A percentile compares a stretch with the other conserved stretches of the same genome.
Evolutionary conservation across 2,888 invertebrate genomes (phyloP).

Genomic region (Macaria notata): DNA sequence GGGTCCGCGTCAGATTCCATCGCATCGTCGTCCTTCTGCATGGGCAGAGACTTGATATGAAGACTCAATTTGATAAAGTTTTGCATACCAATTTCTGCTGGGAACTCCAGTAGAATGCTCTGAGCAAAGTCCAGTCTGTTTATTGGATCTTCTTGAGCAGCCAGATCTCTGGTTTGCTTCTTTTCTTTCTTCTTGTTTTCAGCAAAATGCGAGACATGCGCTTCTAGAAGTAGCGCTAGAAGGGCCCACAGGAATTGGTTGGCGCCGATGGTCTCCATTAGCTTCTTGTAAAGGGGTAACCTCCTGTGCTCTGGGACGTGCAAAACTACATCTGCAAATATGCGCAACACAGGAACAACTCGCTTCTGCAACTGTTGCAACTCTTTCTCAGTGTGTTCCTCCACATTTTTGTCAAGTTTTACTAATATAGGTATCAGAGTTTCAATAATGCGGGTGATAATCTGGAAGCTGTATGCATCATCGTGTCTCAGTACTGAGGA

Average conservation of each 20-base stretch:
- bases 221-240: slow-evolving; percentile 86
- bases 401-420: slow-evolving; percentile 65
- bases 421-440: slow-evolving; percentile 94
- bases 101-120: slow-evolving; percentile 85
- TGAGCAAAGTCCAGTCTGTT: slow-evolving; percentile 86
- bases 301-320: slow-evolving; percentile 97
- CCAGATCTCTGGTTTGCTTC: slow-evolving; percentile 51
- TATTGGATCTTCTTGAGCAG: slow-evolving; percentile 72
- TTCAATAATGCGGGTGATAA: slow-evolving; percentile 94
- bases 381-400: slow-evolving; percentile 60
- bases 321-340: slow-evolving; percentile 94
- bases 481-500: slow-evolving; percentile 95
- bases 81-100: slow-evolving; percentile 82
- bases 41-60: slow-evolving; percentile 86
- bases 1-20: slow-evolving; percentile 66
- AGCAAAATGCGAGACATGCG: slow-evolving; percentile 83
- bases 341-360: slow-evolving; percentile 87
- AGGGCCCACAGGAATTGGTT: slow-evolving; percentile 87
- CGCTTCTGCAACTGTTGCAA: slow-evolving; percentile 67
- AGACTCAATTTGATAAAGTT: slow-evolving; percentile 85
- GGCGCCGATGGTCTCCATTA: slow-evolving; percentile 87
- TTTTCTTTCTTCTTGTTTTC: slow-evolving; percentile 70
- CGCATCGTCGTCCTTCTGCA: slow-evolving; percentile 81
- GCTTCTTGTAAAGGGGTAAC: slow-evolving; percentile 88
- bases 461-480: slow-evolving; percentile 96